Base-by-base conservation (phyloP, 2,113 vertebrate genomes). In the Pyrgilauda ruficollis region DNA sequence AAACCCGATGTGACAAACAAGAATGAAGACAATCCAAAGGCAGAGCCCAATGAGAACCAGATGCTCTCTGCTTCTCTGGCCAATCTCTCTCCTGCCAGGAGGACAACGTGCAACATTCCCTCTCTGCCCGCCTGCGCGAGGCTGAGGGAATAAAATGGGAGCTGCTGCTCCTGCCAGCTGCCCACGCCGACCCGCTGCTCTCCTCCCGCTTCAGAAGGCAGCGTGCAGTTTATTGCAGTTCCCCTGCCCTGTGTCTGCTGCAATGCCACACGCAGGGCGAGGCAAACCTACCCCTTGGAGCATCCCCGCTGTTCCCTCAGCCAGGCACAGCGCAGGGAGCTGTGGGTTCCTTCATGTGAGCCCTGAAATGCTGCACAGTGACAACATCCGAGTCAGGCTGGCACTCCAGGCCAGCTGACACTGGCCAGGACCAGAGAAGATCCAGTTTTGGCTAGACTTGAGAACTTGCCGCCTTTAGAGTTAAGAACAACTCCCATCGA, bases 31-130 rank as follows among this genome's bases (percentile, higher is more conserved):
- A 83, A 95, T 93, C 82, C 75, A 90, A 80, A 93, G 87, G 86
- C 96, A 88, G 28, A 37, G 41, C 61, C 85, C 44, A 79, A 97
- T 78, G 68, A 95, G 81, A 97, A 97, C 95, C 97, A 97, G 97
- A 97, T 97, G 97, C 69, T 91, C 46, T 37, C 18, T 2, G 31
- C 50, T 76, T 31, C 67, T 75, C 85, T 66, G 43, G 73, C 81
- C 83, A 81, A 50, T 27, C 35, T 89, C 94, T 46, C 20, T 70
- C 68, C 52, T 15, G 64, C 76, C 50, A 89, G 91, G 35, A 85
- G 53, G 88, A 73, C 3, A 2, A 68, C 2, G 9, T 58, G 49
- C 64, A 75, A 23, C 55, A 21, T 56, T 23, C 59, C 61, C 87
- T 88, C 69, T 86, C n/a, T 26, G 68, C 80, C 56, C 0, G 1